phyloP scores from a whole-genome alignment of 2,888 invertebrate genomes.

The Synanthedon formicaeformis region DNA sequence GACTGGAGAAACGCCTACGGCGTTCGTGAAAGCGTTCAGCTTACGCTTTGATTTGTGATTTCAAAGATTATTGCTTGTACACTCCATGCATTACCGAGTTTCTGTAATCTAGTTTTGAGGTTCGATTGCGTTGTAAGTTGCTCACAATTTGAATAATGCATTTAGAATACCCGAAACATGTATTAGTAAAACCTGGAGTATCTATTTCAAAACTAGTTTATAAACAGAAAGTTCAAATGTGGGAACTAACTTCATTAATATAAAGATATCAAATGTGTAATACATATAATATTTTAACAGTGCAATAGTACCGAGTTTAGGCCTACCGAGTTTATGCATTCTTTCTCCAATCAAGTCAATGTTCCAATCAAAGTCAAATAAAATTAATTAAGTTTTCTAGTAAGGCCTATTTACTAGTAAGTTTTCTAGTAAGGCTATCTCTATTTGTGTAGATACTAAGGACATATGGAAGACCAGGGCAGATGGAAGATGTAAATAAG shows the following conservation, averaged over 20 bases:
- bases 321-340: too few species aligned
- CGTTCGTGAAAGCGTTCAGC: conserved; percentile 57
- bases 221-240: background rate
- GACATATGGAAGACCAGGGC: too few species aligned
- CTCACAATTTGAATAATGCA: background rate
- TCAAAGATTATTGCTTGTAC: conserved; percentile 55
- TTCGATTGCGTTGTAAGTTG: conserved; percentile 23
- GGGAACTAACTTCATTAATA: background rate
- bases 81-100: conserved; percentile 37
- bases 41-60: conserved; percentile 67
- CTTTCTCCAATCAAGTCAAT: too few species aligned
- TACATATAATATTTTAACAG: too few species aligned
- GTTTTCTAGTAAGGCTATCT: too few species aligned
- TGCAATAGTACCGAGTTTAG: too few species aligned
- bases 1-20: conserved; percentile 55
- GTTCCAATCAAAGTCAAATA: too few species aligned
- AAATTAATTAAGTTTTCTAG: too few species aligned
- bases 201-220: background rate
- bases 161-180: background rate
- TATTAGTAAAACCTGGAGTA: background rate
- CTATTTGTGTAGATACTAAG: too few species aligned
- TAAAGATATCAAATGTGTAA: too few species aligned
- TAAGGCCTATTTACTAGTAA: too few species aligned
- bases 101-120: conserved; percentile 45
- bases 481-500: too few species aligned